Evolutionary conservation across 2,113 vertebrate species (phyloP).

Genomic region (Cacatua alba): DNA sequence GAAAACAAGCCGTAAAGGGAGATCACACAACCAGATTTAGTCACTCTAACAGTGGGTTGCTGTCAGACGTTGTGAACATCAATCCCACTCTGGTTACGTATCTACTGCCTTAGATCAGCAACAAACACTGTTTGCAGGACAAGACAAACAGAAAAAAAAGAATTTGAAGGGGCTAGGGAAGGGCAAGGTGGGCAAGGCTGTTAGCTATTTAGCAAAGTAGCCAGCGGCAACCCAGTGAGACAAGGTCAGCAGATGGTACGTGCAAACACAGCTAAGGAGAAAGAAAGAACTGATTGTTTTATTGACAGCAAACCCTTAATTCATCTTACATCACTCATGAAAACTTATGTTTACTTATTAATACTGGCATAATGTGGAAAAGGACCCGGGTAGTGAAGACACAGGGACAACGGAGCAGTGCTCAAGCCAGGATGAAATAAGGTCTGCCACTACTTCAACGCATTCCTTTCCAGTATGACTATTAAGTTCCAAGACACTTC

Average conservation of each 20-base stretch:
- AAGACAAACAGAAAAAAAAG: neutral
- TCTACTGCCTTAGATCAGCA: neutral
- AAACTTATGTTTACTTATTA: neutral
- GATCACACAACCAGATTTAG: neutral
- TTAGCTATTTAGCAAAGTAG: neutral
- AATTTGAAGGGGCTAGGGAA: neutral
- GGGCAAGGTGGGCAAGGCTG: neutral
- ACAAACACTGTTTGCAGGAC: neutral
- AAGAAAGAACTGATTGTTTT: neutral
- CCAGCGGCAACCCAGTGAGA: neutral
- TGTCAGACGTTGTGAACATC: neutral
- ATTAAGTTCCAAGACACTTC: neutral
- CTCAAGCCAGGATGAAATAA: conserved; percentile 8
- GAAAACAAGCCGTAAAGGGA: neutral
- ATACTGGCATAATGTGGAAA: neutral
- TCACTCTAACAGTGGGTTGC: neutral
- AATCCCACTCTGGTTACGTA: neutral
- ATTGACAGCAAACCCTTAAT: neutral
- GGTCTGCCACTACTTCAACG: neutral
- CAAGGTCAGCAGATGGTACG: accelerated
- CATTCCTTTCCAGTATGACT: neutral
- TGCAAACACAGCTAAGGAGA: neutral
- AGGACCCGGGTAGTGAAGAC: neutral
- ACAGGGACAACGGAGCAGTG: neutral
- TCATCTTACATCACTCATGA: neutral